Conservation (phyloP, 1,140 invertebrate genomes). For the Trichonephila inaurata region DNA sequence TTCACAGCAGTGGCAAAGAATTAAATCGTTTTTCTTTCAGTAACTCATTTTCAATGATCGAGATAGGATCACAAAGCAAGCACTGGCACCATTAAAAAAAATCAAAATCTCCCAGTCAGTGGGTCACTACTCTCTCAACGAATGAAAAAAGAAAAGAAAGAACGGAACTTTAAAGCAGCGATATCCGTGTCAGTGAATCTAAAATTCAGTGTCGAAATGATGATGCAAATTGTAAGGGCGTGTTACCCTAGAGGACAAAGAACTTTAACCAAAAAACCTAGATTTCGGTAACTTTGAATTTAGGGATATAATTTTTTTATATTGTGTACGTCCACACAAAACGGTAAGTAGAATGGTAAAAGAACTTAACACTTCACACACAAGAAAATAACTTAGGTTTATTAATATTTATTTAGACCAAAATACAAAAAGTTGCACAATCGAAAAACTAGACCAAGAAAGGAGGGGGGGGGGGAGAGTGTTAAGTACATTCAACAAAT, state of each 20-base stretch:
- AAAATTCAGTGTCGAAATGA: conserved; percentile 10
- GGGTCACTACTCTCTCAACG: conserved; percentile 37
- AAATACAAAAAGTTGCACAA: not conserved
- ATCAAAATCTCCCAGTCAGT: not conserved
- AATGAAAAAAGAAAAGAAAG: not conserved
- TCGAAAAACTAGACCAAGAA: too few species aligned
- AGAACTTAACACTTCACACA: not conserved
- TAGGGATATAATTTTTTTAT: not conserved
- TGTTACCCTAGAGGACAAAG: conserved; percentile 30
- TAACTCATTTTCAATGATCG: not conserved
- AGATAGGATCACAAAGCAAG: conserved; percentile 23
- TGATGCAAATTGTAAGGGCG: conserved; percentile 18
- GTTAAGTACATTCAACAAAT: too few species aligned
- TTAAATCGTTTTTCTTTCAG: not conserved
- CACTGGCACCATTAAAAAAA: conserved; percentile 32
- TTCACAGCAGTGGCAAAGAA: not conserved
- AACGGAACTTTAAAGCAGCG: conserved; percentile 21
- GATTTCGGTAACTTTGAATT: not conserved
- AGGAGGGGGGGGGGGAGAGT: too few species aligned
- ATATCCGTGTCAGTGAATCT: conserved; percentile 27
- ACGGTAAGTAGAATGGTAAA: not conserved
- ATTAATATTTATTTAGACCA: not conserved
- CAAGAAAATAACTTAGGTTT: not conserved
- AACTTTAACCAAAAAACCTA: conserved; percentile 19
- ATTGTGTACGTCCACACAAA: not conserved